phyloP scores from a whole-genome alignment of 1,140 invertebrate species.

The Planococcus citri region DNA sequence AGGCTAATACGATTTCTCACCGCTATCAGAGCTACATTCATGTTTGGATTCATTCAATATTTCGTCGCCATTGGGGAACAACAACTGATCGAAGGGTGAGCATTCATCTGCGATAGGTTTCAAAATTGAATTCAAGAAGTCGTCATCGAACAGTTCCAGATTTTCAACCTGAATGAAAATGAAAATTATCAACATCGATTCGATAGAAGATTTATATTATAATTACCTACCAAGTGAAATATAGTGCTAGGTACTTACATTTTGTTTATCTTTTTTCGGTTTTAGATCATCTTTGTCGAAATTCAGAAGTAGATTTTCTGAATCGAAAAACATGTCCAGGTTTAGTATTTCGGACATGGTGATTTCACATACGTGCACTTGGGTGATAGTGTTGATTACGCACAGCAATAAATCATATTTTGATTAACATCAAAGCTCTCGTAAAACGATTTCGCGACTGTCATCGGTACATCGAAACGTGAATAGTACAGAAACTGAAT shows the following conservation, averaged over 20 bases:
- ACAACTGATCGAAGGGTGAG: neutral
- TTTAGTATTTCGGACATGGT: neutral
- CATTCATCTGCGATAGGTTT: neutral
- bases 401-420: neutral
- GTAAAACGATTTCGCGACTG: too few species aligned
- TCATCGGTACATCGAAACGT: too few species aligned
- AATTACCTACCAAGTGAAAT: too few species aligned
- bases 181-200: neutral
- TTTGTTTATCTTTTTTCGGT: neutral
- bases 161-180: neutral
- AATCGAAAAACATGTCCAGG: neutral
- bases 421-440: neutral
- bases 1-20: neutral
- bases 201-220: too few species aligned
- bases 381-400: neutral
- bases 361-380: neutral
- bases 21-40: conserved; percentile 11
- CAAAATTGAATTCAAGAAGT: neutral
- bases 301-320: neutral
- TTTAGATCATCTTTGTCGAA: neutral
- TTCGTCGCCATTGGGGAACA: neutral
- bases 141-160: neutral
- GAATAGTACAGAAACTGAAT: neutral
- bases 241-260: too few species aligned
- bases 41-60: neutral